These are phyloP conservation scores for Macroramphosus scolopax DNA, from an alignment of 2,797 vertebrate species.

Conservation along the genomic window DNA sequence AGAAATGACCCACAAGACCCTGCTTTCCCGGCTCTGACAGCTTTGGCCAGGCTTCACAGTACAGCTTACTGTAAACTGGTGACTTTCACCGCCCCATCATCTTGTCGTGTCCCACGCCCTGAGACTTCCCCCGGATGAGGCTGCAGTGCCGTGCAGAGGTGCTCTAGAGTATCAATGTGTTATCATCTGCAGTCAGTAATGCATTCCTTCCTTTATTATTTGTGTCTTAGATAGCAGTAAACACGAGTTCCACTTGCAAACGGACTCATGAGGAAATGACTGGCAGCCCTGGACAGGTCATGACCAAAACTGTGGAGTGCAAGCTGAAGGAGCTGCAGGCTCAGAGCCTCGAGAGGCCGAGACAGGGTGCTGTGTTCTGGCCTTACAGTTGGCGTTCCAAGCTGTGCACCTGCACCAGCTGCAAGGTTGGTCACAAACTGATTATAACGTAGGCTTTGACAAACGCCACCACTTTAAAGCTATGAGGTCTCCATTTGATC, in stretches of 20 bases:
- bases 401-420: conserved; percentile 87
- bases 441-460: conserved; percentile 4
- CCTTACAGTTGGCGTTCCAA: conserved; percentile 86
- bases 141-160: conserved; percentile 11
- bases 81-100: conserved; percentile 53
- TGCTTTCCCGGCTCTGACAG: conserved; percentile 49
- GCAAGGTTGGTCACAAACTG: conserved; percentile 80
- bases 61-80: conserved; percentile 66
- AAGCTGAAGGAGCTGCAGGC: conserved; percentile 79
- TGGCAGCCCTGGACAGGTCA: conserved; percentile 1
- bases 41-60: conserved; percentile 57
- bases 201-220: neutral
- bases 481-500: conserved; percentile 8
- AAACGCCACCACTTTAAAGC: too few relatives aligned
- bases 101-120: too few relatives aligned
- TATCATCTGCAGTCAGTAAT: neutral
- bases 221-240: conserved; percentile 42
- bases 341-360: conserved; percentile 58
- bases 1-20: conserved; percentile 68
- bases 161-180: conserved; percentile 23
- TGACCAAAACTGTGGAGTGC: conserved; percentile 63
- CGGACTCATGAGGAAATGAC: conserved; percentile 59
- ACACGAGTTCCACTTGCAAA: conserved; percentile 50
- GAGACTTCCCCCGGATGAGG: conserved; percentile 25
- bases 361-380: conserved; percentile 88